A percentile compares a stretch with the other conserved stretches of the same genome.
Evolutionary conservation across 2,113 vertebrate species (phyloP).

Genomic region (Oxyruncus cristatus): DNA sequence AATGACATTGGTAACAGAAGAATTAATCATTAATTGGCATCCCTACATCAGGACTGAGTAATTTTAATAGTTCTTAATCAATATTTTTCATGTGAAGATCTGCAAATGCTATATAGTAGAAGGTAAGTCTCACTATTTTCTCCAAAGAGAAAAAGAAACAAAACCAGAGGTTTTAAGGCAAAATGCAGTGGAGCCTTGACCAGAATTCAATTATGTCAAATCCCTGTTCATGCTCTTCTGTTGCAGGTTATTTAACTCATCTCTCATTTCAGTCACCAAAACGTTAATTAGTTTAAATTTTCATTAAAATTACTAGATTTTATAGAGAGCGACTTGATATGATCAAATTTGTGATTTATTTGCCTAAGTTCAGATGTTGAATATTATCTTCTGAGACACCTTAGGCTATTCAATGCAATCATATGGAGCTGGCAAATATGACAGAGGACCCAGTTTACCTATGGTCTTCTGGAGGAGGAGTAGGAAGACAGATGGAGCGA

Average conservation of each 20-base stretch:
- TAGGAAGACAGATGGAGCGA: constrained; percentile 3
- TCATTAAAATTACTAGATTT: not conserved
- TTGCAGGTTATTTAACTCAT: not conserved
- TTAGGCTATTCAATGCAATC: not conserved
- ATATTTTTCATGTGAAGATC: not conserved
- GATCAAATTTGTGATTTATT: not conserved
- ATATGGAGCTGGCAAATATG: not conserved
- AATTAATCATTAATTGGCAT: not conserved
- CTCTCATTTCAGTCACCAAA: not conserved
- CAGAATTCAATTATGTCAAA: not conserved
- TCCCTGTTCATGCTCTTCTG: not conserved
- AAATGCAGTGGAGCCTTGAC: not conserved
- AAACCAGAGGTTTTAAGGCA: not conserved
- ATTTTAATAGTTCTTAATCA: not conserved
- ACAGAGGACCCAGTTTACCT: not conserved
- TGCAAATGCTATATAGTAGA: not conserved
- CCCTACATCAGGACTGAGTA: not conserved
- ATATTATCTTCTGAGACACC: not conserved
- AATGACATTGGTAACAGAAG: not conserved
- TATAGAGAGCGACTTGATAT: not conserved
- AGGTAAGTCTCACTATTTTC: not conserved
- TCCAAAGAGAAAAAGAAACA: not conserved
- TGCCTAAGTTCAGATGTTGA: not conserved
- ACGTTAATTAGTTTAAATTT: not conserved
- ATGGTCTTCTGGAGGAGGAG: not conserved